A percentile compares a stretch with the other conserved stretches of the same genome.
Evolutionary conservation across 2,113 vertebrate species (phyloP).

Genomic region (Archilochus colubris): DNA sequence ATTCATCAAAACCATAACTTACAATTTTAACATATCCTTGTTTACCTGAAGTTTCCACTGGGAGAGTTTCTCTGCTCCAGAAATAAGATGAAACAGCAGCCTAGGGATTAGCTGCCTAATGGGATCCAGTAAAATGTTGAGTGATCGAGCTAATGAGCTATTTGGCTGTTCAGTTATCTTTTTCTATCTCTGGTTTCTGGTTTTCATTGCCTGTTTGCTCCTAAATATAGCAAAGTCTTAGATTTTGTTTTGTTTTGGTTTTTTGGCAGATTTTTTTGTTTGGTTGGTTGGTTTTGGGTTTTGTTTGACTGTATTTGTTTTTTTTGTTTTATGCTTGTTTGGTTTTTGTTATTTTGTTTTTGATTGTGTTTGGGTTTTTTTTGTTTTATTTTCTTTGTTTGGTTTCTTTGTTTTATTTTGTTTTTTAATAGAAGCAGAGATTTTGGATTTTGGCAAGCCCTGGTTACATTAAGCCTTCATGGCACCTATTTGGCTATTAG

Average conservation of each 20-base stretch:
- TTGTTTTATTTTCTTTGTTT: too few relatives aligned
- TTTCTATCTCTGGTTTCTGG: not conserved
- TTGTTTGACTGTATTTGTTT: too few relatives aligned
- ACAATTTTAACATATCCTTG: not conserved
- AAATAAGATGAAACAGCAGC: not conserved
- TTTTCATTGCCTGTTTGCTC: not conserved
- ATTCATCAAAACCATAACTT: not conserved
- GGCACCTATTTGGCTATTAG: not conserved
- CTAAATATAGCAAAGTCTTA: not conserved
- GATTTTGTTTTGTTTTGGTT: not conserved
- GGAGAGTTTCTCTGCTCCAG: not conserved
- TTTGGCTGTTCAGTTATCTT: not conserved
- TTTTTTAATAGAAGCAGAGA: not conserved
- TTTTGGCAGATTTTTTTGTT: not conserved
- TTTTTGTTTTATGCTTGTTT: too few relatives aligned
- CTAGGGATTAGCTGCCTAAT: not conserved
- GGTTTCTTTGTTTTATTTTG: too few relatives aligned
- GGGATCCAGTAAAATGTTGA: not conserved
- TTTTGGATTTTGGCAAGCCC: not conserved
- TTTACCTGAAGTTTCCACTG: not conserved
- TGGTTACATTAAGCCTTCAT: not conserved
- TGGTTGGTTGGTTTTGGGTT: too few relatives aligned
- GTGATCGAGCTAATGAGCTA: not conserved
- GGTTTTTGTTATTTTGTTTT: not conserved
- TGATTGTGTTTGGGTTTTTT: not conserved